phyloP scores from a whole-genome alignment of 2,113 vertebrate genomes.

The Nycticorax nycticorax region DNA sequence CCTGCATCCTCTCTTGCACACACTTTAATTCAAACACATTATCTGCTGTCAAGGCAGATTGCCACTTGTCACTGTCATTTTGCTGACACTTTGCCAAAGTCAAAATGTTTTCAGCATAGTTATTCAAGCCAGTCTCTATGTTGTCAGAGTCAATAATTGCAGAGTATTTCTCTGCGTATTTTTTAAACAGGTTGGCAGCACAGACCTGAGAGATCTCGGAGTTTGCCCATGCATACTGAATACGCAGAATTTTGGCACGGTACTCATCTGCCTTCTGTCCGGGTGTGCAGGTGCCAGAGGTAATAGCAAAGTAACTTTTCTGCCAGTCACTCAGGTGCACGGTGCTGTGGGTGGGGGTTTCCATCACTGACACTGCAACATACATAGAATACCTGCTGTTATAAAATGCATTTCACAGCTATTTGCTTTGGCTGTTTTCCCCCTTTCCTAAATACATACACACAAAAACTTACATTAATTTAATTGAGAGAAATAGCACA shows the following conservation, averaged over 20 bases:
- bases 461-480: not conserved
- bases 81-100: conserved; percentile 85
- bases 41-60: conserved; percentile 83
- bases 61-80: conserved; percentile 89
- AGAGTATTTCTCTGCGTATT: conserved; percentile 85
- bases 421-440: not conserved
- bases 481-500: not conserved
- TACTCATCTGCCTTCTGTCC: conserved; percentile 89
- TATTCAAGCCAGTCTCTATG: conserved; percentile 85
- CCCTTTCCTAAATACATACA: not conserved
- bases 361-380: conserved; percentile 62
- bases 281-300: conserved; percentile 82
- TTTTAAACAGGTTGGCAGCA: conserved; percentile 84
- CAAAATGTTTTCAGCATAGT: conserved; percentile 88
- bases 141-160: conserved; percentile 90
- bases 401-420: not conserved
- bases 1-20: conserved; percentile 81
- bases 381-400: not conserved
- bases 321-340: conserved; percentile 92
- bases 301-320: conserved; percentile 88
- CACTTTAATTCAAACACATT: conserved; percentile 81
- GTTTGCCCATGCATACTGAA: conserved; percentile 94
- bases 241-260: conserved; percentile 85
- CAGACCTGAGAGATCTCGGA: conserved; percentile 85
- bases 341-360: conserved; percentile 57